Evolutionary conservation across 1,140 invertebrate genomes (phyloP), one percentile per base, ranked within the genome.

Genomic region (Achatina immaculata): DNA sequence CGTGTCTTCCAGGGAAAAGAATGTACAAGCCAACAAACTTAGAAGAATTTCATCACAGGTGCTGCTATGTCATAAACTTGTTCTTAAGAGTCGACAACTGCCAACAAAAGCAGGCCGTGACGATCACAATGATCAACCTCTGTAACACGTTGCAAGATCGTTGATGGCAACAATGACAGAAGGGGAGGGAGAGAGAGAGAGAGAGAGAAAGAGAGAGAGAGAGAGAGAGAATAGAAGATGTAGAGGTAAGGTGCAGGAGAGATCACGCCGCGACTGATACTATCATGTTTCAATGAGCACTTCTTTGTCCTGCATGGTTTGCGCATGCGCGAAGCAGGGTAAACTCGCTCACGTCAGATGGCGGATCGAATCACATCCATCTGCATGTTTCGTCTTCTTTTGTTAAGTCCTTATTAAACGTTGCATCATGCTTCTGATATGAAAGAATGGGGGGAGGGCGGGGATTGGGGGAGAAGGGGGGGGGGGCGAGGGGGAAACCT

Each of bases 21-120:
- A 69, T 36, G 6, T 7, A 36, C 7, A 14, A 14, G 55, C 28
- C 11, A 9, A 62, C n/a, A 31, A n/a, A n/a, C n/a, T n/a, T n/a
- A n/a, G n/a, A n/a, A n/a, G n/a, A 62, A 34, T 28, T 34, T n/a
- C 11, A 62, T 62, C 58, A 62, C 58, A 62, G n/a, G 58, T 62
- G 58, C 31, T 62, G 19, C 21, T 0, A 9, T 62, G 0, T 28
- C 28, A 62, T 62, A 62, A 62, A 62, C 58, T 6, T 14, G 1
- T 62, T 4, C 58, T 62, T 28, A n/a, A n/a, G n/a, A n/a, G 28
- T 31, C 16, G 58, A 31, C 31, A 9, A 68, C 11, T 14, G 11
- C 19, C 31, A 19, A 58, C 43, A 58, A 42, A 62, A 34, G n/a
- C n/a, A 77, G 74, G 24, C 16, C 28, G 28, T 9, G 11, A 58